Conservation (phyloP, 2,113 vertebrate genomes). For the Stegostoma tigrinum region DNA sequence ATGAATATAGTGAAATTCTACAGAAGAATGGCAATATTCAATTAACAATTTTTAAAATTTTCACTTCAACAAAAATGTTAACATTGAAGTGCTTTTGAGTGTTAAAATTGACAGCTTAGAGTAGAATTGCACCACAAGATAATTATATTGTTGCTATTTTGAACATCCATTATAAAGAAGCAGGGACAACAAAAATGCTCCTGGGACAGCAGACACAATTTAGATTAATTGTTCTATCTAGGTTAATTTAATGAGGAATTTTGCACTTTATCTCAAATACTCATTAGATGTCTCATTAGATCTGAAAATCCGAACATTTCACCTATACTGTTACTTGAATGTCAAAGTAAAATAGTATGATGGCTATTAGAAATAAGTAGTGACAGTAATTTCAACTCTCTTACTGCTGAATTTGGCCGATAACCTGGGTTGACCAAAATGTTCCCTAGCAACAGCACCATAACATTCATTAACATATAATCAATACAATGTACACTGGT, state of each 20-base stretch:
- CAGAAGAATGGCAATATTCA: background rate
- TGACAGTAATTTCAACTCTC: background rate
- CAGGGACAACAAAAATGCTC: slow-evolving; percentile 4
- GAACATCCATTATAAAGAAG: slow-evolving; percentile 10
- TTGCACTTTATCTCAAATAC: slow-evolving; percentile 12
- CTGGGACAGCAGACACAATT: background rate
- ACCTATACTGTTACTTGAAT: background rate
- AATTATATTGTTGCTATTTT: slow-evolving; percentile 28
- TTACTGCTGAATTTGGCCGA: background rate
- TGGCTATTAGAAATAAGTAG: background rate
- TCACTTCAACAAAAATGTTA: background rate
- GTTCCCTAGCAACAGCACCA: background rate
- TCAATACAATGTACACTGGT: background rate
- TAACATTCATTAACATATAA: background rate
- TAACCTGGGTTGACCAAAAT: background rate
- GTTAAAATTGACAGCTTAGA: background rate
- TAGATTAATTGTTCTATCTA: slow-evolving; percentile 30
- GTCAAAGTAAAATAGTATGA: background rate
- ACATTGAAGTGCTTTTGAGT: background rate
- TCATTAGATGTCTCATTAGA: slow-evolving; percentile 10
- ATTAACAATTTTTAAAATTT: background rate
- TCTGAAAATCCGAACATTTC: slow-evolving; percentile 13
- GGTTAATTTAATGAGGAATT: slow-evolving; percentile 29
- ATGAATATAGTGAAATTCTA: background rate
- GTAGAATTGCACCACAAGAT: background rate